Evolutionary conservation across 2,113 vertebrate species (phyloP), one percentile per base, ranked within the genome.

Genomic region (Caranx ignobilis): DNA sequence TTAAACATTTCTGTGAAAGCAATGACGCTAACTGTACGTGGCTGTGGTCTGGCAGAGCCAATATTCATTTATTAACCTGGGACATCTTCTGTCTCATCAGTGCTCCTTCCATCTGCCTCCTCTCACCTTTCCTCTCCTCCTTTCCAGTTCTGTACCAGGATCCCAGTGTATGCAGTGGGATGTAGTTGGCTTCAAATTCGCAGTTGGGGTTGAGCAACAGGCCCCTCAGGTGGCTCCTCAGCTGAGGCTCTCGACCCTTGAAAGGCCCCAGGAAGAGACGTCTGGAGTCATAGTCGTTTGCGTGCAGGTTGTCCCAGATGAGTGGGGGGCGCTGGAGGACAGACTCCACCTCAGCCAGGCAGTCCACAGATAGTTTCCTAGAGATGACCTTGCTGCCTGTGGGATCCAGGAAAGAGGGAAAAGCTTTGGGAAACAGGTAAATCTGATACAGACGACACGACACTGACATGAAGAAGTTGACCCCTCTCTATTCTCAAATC

Each of bases 221-320:
- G 3, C 96, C 96, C 0, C 81, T 84, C 41, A 97, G 92, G 71
- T 86, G 91, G 56, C 81, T 31, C 74, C 87, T 77, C 26, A 97
- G 93, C 74, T 91, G 90, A 0, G 94, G 90, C 35, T 95, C 94
- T 4, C 96, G 93, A 5, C 96, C 96, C 35, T 93, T 96, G 81
- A 96, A 97, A 32, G 96, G 96, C 37, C 96, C 96, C 89, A 97
- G 91, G 91, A 97, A 97, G 78, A 97, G 94, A 0, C 96, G 95
- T 1, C 95, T 93, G 73, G 96, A 96, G 93, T 97, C 96, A 0
- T 97, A 97, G 94, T 97, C 96, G 0, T 97, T 97, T 37, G 96
- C 96, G 0, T 97, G 96, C 54, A 97, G 93, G 86, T 97, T 97
- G 95, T 97, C 96, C 96, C 96, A 97, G 79, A 97, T 95, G 82